Base-by-base conservation (phyloP, 2,888 invertebrate genomes). In the Eudemis profundana region DNA sequence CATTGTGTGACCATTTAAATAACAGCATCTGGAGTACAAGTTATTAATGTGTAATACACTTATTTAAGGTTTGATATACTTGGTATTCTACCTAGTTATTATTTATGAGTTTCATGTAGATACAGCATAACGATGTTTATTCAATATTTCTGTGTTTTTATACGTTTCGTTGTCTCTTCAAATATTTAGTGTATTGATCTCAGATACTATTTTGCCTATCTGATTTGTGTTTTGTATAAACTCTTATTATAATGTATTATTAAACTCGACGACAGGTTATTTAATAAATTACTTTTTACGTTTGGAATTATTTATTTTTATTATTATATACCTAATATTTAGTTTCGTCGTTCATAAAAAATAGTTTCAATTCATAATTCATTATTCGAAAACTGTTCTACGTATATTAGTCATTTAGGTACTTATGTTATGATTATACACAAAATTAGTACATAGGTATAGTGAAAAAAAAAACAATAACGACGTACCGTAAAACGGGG, bases 21-120 rank as follows among this genome's bases (percentile, higher is more conserved):
- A 68, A 69, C 70, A 79, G 85, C 85, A 86, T 85, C 84, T 83
- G 75, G 78, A 85, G 85, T 85, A 86, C 84, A 86, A 83, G 60
- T 78, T 72, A 71, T 72, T 72, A 67, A 66, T 69, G 64, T 71
- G 57, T 70, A 21, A 40, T 54, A 8, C 33, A 8, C 33, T 33
- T 33, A 33, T 66, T 68, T 71, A 68, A 59, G 59, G 46, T 53
- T 40, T 21, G 21, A 40, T 57, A 27, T 29, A 7, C 8, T 3
- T 47, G 49, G 21, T 49, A 8, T 19, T 53, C 23, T 53, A 46
- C 14, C 2, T 59, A 59, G 51, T 44, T 57, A 51, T 38, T 60
- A 51, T 64, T 60, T 53, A 60, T 53, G 19, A 47, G 38, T 38
- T 51, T 19, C 21, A 33, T n/a, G n/a, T n/a, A 60, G 38, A 51